A percentile compares a stretch with the other conserved stretches of the same genome.
phyloP scores from a whole-genome alignment of 2,797 vertebrate genomes.

The Poeciliopsis gracilis region DNA sequence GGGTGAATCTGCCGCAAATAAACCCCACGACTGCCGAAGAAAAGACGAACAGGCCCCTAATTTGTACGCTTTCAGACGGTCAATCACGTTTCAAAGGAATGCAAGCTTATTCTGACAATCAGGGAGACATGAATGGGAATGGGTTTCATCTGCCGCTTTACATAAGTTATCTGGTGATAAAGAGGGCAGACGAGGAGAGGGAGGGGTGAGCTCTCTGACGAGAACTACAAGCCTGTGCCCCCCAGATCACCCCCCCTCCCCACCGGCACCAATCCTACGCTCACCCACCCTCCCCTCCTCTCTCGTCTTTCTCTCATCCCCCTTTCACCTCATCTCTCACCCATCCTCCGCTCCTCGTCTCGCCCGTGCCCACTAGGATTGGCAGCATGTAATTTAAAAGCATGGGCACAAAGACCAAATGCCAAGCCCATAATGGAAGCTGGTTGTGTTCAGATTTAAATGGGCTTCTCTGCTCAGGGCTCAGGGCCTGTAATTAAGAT shows the following conservation, averaged over 20 bases:
- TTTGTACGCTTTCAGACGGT: conserved; percentile 83
- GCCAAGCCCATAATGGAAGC: conserved; percentile 85
- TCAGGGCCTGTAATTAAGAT: conserved; percentile 85
- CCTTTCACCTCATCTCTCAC: conserved; percentile 76
- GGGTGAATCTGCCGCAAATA: conserved; percentile 84
- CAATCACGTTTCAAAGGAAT: conserved; percentile 83
- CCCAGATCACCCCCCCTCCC: conserved; percentile 31
- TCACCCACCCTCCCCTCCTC: conserved; percentile 29
- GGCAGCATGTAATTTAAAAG: conserved; percentile 89
- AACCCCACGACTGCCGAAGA: conserved; percentile 79
- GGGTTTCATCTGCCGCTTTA: conserved; percentile 80
- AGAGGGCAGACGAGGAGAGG: conserved; percentile 66
- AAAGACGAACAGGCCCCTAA: conserved; percentile 82
- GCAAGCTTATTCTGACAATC: conserved; percentile 86
- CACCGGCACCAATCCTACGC: conserved; percentile 50
- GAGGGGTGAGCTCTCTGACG: conserved; percentile 51
- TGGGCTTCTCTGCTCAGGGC: conserved; percentile 78
- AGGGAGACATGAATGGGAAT: conserved; percentile 79
- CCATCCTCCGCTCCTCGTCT: conserved; percentile 74
- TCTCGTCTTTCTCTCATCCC: conserved; percentile 55
- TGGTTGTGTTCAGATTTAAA: conserved; percentile 83
- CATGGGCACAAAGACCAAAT: conserved; percentile 87
- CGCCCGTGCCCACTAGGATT: conserved; percentile 82
- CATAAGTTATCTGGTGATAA: conserved; percentile 82
- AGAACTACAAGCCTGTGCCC: conserved; percentile 57